Evolutionary conservation across 2,797 vertebrate species (phyloP).

Genomic region (Enteromius afrohamiltoni): DNA sequence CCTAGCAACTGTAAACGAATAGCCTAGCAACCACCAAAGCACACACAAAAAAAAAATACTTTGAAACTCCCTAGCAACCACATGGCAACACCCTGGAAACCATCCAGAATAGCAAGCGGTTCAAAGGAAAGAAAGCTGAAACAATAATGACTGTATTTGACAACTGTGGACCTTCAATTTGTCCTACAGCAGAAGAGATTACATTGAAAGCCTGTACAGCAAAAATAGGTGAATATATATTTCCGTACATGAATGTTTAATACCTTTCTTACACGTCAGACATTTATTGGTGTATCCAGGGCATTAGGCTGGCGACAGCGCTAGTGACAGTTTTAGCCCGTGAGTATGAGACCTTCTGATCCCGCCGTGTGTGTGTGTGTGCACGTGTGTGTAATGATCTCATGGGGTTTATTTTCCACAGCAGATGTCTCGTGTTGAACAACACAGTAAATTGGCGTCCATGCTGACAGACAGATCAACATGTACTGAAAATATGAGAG

Average conservation of each 20-base stretch:
- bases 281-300: constrained; percentile 46
- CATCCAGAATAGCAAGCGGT: neutral
- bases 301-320: constrained; percentile 56
- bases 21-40: neutral
- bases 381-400: constrained; percentile 47
- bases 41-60: neutral
- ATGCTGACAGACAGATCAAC: constrained; percentile 57
- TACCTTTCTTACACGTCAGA: constrained; percentile 46
- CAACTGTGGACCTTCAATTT: constrained; percentile 24
- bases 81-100: neutral
- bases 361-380: constrained; percentile 27
- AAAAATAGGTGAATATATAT: constrained; percentile 44
- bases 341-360: constrained; percentile 47
- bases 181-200: constrained; percentile 26
- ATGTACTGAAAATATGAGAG: constrained; percentile 54
- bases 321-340: constrained; percentile 47
- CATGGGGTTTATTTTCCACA: constrained; percentile 60
- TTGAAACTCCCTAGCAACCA: neutral
- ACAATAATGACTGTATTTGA: constrained; percentile 4
- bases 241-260: constrained; percentile 29
- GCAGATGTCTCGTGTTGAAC: constrained; percentile 62
- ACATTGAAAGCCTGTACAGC: constrained; percentile 18
- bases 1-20: neutral
- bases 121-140: neutral
- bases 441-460: constrained; percentile 58